These are phyloP conservation scores for Ochropacha duplaris DNA, from an alignment of 2,888 invertebrate genomes.

Conservation along the genomic window DNA sequence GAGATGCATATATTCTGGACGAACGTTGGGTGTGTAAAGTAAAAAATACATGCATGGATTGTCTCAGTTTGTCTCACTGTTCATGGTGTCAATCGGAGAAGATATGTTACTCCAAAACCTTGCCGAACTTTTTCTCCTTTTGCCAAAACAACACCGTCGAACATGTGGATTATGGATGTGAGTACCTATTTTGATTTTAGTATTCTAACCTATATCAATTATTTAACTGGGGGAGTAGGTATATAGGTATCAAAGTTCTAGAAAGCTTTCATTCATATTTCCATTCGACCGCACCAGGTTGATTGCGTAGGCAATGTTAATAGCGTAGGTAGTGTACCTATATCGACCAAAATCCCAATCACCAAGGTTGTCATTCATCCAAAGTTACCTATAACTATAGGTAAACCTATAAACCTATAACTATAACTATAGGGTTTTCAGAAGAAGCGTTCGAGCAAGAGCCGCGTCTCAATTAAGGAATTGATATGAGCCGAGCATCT, in stretches of 20 bases:
- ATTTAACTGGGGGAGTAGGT: too few relatives aligned
- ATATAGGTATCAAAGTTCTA: too few relatives aligned
- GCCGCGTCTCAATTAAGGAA: constrained; percentile 74
- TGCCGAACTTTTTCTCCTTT: constrained; percentile 36
- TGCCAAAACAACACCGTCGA: constrained; percentile 54
- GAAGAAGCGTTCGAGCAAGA: constrained; percentile 57
- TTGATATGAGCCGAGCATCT: constrained; percentile 78
- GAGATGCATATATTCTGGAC: constrained; percentile 43
- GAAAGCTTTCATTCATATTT: too few relatives aligned
- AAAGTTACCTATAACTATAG: too few relatives aligned
- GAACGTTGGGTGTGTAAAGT: constrained; percentile 63
- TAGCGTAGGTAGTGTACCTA: too few relatives aligned
- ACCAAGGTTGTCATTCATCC: too few relatives aligned
- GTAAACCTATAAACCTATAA: too few relatives aligned
- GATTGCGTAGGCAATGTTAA: too few relatives aligned
- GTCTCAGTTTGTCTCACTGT: constrained; percentile 64
- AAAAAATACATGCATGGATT: constrained; percentile 64
- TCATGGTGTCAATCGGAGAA: constrained; percentile 65
- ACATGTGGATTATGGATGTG: constrained; percentile 54
- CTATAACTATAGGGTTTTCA: constrained; percentile 56
- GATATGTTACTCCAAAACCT: constrained; percentile 60
- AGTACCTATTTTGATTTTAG: constrained; percentile 39
- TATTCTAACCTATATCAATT: background rate
- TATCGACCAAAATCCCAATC: too few relatives aligned
- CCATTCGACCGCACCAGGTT: too few relatives aligned